Evolutionary conservation across 2,797 vertebrate genomes (phyloP), one percentile per base, ranked within the genome.

Genomic region (Thamnophis elegans): DNA sequence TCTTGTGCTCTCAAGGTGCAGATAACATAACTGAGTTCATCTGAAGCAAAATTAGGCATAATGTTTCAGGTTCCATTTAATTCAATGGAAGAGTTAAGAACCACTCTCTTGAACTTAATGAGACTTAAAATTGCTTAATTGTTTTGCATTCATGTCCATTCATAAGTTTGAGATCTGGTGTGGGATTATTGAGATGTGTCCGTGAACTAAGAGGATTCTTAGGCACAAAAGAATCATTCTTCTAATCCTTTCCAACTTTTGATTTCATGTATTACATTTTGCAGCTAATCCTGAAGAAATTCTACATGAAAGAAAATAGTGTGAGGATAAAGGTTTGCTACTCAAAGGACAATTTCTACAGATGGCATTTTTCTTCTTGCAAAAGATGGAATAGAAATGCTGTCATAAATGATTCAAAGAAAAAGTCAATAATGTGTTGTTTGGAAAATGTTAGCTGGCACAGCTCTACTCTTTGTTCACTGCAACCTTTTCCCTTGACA

Each of bases 381-480:
- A 53, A 86, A 68, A 54, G 47, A 9, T 18, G 2, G 16, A 47
- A 32, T 54, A 36, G 58, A 86, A 68, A 86, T 65, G 32, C 26
- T 89, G 28, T 28, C 56, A 56, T 82, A 91, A 89, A 89, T 85
- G 58, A 89, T 85, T 91, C 53, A 89, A 89, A 82, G 26, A 62
- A 93, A 93, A 91, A 85, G 87, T 91, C 86, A 53, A 65, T 89
- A 85, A 85, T 55, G 26, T 53, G 65, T 90, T 93, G 73, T 89
- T 93, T 87, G 55, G 87, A 88, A 93, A 85, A 93, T 89, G 89
- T 93, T 92, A 93, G 62, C 58, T 85, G 86, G 47, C 26, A 88
- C 59, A 55, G 51, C 78, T 85, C 68, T 85, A 51, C 51, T 91
- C 87, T 89, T 91, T 51, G 14, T 89, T 88, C 60, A 36, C 85